Base-by-base conservation (phyloP, 35 echinoderm and acorn worm genomes). In the Diadema setosum region DNA sequence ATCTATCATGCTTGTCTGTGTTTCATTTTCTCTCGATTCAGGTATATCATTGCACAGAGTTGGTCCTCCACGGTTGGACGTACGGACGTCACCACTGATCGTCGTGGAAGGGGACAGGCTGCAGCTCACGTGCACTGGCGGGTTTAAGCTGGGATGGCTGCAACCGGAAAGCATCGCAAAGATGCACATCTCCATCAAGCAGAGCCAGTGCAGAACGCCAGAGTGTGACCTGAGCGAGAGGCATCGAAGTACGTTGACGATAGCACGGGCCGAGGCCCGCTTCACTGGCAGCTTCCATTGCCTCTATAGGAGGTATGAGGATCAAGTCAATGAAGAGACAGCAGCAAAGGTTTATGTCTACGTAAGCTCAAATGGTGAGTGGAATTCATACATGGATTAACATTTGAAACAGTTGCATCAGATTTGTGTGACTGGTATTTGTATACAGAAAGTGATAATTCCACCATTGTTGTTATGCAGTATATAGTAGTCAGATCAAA, bases 331-430 rank as follows among this genome's bases (percentile, higher is more conserved):
- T 39, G 84, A 84, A 73, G 81, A 83, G 5, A 90, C 88, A 14
- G 45, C 80, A 17, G 48, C 88, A 21, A 90, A 63, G 46, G 25
- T 90, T 25, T 83, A 90, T 73, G 32, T 90, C 23, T 90, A 83
- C 40, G 80, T 90, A 9, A 64, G 55, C 61, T 90, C 88, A 40
- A 24, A 84, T 73, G 88, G 88, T 90, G 56, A 73, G 88, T 75
- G 11, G 14, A 2, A 67, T 33, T 81, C 40, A 25, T n/a, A n/a
- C n/a, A n/a, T n/a, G n/a, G n/a, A n/a, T n/a, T n/a, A n/a, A n/a
- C n/a, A n/a, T n/a, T n/a, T n/a, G n/a, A n/a, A n/a, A n/a, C n/a
- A n/a, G n/a, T n/a, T n/a, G n/a, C n/a, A n/a, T n/a, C n/a, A n/a
- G n/a, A n/a, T n/a, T n/a, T n/a, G n/a, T n/a, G n/a, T n/a, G n/a